Conservation (phyloP, 2,113 vertebrate species). For the Gallinago paraguaiae region DNA sequence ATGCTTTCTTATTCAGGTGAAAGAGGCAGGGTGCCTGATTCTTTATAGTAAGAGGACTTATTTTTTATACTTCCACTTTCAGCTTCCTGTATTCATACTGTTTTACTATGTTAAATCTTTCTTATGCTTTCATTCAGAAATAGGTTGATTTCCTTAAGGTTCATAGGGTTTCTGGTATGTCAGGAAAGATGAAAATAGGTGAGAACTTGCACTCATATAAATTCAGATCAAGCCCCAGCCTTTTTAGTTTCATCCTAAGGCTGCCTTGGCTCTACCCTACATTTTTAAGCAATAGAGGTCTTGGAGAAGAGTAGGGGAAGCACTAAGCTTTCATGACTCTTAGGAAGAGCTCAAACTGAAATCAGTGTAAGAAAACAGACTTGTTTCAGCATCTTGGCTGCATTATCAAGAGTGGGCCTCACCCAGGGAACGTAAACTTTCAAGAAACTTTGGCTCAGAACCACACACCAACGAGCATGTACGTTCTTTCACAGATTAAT, state of each 20-base stretch:
- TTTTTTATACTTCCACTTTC: constrained; percentile 41
- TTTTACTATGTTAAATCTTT: neutral
- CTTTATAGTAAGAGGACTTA: constrained; percentile 32
- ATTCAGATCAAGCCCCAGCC: neutral
- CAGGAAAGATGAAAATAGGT: neutral
- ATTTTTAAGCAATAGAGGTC: neutral
- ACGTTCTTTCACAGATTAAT: neutral
- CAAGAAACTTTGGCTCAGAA: neutral
- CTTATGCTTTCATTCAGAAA: neutral
- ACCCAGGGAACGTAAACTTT: neutral
- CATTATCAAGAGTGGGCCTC: neutral
- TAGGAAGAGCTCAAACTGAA: neutral
- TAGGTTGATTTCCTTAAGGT: constrained; percentile 42
- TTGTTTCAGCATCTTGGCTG: neutral
- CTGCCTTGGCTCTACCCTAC: neutral
- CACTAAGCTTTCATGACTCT: neutral
- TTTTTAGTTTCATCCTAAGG: neutral
- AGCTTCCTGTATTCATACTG: neutral
- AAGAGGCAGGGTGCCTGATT: constrained; percentile 21
- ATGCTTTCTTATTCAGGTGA: neutral
- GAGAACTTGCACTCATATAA: neutral
- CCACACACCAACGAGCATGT: neutral
- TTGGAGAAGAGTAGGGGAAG: neutral
- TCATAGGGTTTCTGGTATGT: neutral
- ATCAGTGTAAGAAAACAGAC: neutral